A percentile compares a stretch with the other conserved stretches of the same genome.
Evolutionary conservation across 30 jellyfish, hydroid and myxozoan species (phyloP).

Genomic region (Euphysa ruthae): DNA sequence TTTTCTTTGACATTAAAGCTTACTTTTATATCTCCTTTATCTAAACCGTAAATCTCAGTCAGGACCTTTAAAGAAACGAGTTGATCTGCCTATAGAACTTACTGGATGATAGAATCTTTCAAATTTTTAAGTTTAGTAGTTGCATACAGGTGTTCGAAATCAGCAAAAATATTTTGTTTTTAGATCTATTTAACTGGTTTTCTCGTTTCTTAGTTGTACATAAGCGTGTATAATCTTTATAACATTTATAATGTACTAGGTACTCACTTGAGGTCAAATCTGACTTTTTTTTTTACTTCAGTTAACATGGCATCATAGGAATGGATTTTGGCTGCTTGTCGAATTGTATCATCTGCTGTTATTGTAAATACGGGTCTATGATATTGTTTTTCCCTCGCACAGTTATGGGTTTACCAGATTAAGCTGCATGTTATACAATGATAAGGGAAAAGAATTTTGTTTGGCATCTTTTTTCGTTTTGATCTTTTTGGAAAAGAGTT

Average conservation of each 20-base stretch:
- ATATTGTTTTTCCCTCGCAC: conserved; percentile 8
- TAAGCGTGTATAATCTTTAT: conserved; percentile 15
- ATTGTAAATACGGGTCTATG: not conserved
- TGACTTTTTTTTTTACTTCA: not conserved
- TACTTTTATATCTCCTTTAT: no score
- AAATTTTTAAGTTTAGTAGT: no score
- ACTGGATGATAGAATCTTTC: no score
- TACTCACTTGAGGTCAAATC: conserved; percentile 22
- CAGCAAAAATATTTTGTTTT: no score
- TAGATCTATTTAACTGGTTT: no score
- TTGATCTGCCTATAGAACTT: no score
- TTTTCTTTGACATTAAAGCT: no score
- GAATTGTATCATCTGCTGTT: conserved; percentile 7
- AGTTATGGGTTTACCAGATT: conserved; percentile 9
- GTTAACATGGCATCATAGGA: conserved; percentile 1
- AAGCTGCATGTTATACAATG: conserved; percentile 21
- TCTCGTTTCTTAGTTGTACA: no score
- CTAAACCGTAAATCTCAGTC: no score
- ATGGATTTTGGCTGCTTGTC: conserved; percentile 14
- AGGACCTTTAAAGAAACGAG: no score
- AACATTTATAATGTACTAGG: conserved; percentile 5
- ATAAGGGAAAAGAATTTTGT: not conserved
- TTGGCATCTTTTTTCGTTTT: not conserved
- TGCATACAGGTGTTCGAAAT: no score
- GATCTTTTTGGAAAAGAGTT: not conserved